Evolutionary conservation across 2,888 invertebrate species (phyloP).

Genomic region (Agrochola macilenta): DNA sequence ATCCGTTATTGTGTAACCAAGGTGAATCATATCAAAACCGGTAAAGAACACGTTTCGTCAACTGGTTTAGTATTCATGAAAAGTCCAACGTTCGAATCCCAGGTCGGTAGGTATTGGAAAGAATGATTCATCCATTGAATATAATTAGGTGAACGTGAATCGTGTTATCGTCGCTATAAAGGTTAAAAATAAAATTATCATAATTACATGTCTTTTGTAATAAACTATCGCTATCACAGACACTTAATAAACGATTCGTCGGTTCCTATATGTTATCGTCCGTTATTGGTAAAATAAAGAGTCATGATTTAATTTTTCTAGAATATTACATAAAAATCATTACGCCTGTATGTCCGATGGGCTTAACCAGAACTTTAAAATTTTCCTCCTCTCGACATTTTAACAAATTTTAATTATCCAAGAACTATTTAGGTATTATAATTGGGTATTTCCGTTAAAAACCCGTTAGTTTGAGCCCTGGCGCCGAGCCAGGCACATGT

Average conservation of each 20-base stretch:
- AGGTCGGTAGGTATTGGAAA: conserved; percentile 24
- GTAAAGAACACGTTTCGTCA: conserved; percentile 24
- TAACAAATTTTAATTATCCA: conserved; percentile 21
- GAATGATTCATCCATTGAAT: conserved; percentile 42
- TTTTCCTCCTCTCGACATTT: conserved; percentile 6
- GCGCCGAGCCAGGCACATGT: conserved; percentile 35
- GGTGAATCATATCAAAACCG: conserved; percentile 45
- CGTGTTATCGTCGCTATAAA: neutral
- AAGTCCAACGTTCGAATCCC: conserved; percentile 42
- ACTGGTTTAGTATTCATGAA: conserved; percentile 35
- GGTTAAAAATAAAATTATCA: conserved; percentile 27
- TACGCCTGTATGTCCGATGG: neutral
- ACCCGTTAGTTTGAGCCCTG: conserved; percentile 10
- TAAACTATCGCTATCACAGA: conserved; percentile 27
- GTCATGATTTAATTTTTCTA: neutral
- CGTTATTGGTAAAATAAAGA: neutral
- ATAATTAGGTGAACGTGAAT: neutral
- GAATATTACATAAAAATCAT: neutral
- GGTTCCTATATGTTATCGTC: neutral
- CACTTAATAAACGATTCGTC: neutral
- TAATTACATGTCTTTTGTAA: conserved; percentile 19
- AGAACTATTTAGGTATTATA: conserved; percentile 35
- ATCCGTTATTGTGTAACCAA: conserved; percentile 41
- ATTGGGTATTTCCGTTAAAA: conserved; percentile 54
- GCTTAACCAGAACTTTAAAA: neutral